A percentile compares a stretch with the other conserved stretches of the same genome.
Evolutionary conservation across 2,888 invertebrate genomes (phyloP).

Genomic region (Tanytarsus gracilentus): DNA sequence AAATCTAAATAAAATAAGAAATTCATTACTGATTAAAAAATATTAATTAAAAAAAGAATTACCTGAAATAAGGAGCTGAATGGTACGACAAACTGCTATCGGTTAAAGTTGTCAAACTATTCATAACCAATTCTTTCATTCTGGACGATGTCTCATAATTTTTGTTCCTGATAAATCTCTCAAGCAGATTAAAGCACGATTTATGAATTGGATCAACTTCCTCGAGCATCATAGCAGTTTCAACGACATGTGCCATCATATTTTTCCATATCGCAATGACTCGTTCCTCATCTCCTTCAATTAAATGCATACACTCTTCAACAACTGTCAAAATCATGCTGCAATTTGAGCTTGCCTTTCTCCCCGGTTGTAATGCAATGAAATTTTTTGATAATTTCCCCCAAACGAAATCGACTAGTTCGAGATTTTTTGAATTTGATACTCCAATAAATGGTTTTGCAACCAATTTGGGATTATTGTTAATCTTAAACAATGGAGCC

Average conservation of each 20-base stretch:
- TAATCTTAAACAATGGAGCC: slow-evolving; percentile 41
- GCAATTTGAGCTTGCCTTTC: slow-evolving; percentile 38
- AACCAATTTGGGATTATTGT: slow-evolving; percentile 37
- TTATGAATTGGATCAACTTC: slow-evolving; percentile 39
- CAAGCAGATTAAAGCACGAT: slow-evolving; percentile 36
- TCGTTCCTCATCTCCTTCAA: slow-evolving; percentile 31
- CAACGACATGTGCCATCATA: slow-evolving; percentile 36
- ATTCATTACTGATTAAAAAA: neutral
- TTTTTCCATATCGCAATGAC: slow-evolving; percentile 37
- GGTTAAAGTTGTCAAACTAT: slow-evolving; percentile 36
- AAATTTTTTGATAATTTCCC: slow-evolving; percentile 38
- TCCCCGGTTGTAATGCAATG: slow-evolving; percentile 37
- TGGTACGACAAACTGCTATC: slow-evolving; percentile 41
- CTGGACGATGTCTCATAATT: slow-evolving; percentile 33
- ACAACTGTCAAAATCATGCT: slow-evolving; percentile 38
- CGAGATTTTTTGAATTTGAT: slow-evolving; percentile 36
- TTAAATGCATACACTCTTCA: slow-evolving; percentile 36
- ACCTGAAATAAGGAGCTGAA: slow-evolving; percentile 33
- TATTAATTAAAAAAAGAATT: neutral
- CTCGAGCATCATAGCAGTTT: slow-evolving; percentile 42
- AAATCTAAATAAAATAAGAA: slow-evolving; percentile 38
- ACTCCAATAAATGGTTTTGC: slow-evolving; percentile 39
- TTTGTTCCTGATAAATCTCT: slow-evolving; percentile 33
- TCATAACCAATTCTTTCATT: slow-evolving; percentile 34
- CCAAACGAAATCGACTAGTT: slow-evolving; percentile 37